A percentile compares a stretch with the other conserved stretches of the same genome.
Evolutionary conservation across 2,797 vertebrate species (phyloP).

Genomic region (Neostethus bicornis): DNA sequence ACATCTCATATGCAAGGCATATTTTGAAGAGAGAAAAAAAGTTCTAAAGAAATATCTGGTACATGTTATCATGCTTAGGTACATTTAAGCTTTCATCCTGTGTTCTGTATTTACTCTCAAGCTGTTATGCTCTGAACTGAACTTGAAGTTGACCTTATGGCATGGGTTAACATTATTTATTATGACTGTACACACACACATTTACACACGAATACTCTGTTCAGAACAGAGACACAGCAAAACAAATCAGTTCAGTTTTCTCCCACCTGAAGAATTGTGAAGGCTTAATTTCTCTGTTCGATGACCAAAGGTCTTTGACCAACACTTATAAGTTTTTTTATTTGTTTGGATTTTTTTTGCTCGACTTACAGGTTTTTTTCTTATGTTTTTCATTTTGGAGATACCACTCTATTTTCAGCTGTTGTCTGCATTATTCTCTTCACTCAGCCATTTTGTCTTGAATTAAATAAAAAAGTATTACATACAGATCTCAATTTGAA

Average conservation of each 20-base stretch:
- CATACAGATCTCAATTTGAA: constrained; percentile 81
- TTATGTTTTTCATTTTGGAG: constrained; percentile 94
- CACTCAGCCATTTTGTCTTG: constrained; percentile 99
- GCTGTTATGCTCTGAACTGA: constrained; percentile 97
- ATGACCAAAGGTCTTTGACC: constrained; percentile 97
- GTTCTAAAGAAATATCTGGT: constrained; percentile 84
- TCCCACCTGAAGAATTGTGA: constrained; percentile 64
- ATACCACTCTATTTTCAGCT: constrained; percentile 98
- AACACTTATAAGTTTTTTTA: constrained; percentile 80
- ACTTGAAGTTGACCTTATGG: constrained; percentile 92
- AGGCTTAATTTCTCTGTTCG: constrained; percentile 61
- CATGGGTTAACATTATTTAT: constrained; percentile 98
- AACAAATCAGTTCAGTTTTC: constrained; percentile 83
- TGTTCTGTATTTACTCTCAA: constrained; percentile 94
- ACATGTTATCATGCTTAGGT: constrained; percentile 90
- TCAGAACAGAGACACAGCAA: constrained; percentile 89
- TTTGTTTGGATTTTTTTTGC: constrained; percentile 6
- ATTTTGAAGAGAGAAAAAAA: constrained; percentile 77
- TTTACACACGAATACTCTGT: constrained; percentile 79
- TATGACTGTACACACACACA: constrained; percentile 82
- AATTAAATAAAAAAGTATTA: constrained; percentile 87
- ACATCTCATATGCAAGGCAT: constrained; percentile 98
- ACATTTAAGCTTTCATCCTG: constrained; percentile 87
- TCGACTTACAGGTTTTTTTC: constrained; percentile 78
- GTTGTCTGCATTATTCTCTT: constrained; percentile 98